These are phyloP conservation scores for Sprattus sprattus DNA, from an alignment of 2,113 vertebrate genomes.

Conservation along the genomic window DNA sequence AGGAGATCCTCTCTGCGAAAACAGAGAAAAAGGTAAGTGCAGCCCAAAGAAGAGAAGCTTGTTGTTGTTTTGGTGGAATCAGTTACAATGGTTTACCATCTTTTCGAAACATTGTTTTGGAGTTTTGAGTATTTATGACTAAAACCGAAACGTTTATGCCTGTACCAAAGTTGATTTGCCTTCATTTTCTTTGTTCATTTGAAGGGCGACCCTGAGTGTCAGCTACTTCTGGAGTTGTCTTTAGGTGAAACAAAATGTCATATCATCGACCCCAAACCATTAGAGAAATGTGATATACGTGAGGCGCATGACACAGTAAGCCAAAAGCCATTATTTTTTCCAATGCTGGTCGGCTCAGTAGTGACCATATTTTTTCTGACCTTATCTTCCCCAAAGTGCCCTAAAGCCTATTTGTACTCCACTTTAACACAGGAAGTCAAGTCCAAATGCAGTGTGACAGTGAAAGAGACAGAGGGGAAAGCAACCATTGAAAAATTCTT, in stretches of 20 bases:
- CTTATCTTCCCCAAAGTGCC: not conserved
- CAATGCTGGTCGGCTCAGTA: not conserved
- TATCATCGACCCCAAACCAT: conserved; percentile 49
- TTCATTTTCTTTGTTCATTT: not conserved
- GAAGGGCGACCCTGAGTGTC: conserved; percentile 44
- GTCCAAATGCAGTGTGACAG: conserved; percentile 52
- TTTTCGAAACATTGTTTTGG: not conserved
- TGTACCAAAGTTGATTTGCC: not conserved
- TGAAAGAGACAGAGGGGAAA: conserved; percentile 21
- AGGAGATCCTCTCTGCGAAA: not conserved
- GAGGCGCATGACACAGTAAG: accelerated
- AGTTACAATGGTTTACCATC: not conserved
- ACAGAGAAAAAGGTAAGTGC: conserved; percentile 33
- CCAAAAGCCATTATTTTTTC: not conserved
- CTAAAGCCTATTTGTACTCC: not conserved
- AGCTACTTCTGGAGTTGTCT: conserved; percentile 43
- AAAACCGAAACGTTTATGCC: not conserved
- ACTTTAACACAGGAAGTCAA: conserved; percentile 49
- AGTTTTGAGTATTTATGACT: not conserved
- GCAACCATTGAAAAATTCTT: conserved; percentile 29
- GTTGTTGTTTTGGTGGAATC: too few species aligned
- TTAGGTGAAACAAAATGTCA: conserved; percentile 59
- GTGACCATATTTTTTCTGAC: not conserved
- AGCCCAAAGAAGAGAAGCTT: not conserved
- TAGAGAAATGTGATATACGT: conserved; percentile 50